A percentile compares a stretch with the other conserved stretches of the same genome.
phyloP scores from a whole-genome alignment of 2,113 vertebrate species.

The Myotis davidii region DNA sequence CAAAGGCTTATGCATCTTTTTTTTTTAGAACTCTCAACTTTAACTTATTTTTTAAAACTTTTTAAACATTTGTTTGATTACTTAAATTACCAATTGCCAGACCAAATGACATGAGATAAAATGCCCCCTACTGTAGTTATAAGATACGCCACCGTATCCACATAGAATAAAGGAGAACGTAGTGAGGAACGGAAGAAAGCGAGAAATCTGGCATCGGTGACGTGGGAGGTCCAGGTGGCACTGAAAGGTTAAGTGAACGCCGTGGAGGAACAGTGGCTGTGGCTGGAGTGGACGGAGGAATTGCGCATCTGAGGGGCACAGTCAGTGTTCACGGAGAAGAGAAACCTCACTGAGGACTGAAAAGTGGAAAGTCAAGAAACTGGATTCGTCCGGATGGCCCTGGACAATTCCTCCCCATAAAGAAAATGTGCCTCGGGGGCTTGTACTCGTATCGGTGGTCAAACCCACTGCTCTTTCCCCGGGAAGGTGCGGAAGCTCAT shows the following conservation, averaged over 20 bases:
- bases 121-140: not conserved
- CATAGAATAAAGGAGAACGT: not conserved
- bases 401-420: not conserved
- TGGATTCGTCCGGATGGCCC: not conserved
- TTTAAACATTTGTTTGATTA: not conserved
- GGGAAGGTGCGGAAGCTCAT: not conserved
- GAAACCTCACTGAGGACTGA: not conserved
- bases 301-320: not conserved
- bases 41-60: not conserved
- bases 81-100: not conserved
- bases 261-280: not conserved
- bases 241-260: not conserved
- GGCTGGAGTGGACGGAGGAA: not conserved
- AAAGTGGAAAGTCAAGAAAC: not conserved
- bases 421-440: not conserved
- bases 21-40: not conserved
- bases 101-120: not conserved
- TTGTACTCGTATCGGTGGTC: not conserved
- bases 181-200: not conserved
- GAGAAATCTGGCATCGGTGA: not conserved
- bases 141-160: not conserved
- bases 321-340: not conserved
- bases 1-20: not conserved
- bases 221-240: not conserved
- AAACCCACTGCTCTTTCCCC: not conserved